Evolutionary conservation across 2,797 vertebrate species (phyloP), one percentile per base, ranked within the genome.

Genomic region (Ciconia nigra): DNA sequence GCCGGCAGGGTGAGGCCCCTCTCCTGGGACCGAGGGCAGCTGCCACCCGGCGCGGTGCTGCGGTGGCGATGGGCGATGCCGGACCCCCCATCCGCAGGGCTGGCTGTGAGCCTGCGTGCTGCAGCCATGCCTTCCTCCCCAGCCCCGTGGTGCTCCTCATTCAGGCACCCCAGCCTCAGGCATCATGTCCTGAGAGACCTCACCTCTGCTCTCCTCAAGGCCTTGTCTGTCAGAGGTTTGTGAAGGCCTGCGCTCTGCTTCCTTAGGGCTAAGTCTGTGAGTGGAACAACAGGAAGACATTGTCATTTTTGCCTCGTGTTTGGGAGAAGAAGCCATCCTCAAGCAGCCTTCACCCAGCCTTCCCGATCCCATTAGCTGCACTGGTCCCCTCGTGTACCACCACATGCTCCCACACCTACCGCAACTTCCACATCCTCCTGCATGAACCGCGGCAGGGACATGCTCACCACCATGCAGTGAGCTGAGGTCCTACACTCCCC

Each of bases 241-340:
- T 0, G 2, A 59, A 2, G 2, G 11, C 1, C 0, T 4, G 2
- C 31, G 39, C 6, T 3, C 9, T 2, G 3, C 5, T 0, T 13
- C 46, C 5, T 3, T n/a, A 2, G 2, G 22, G 5, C 2, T n/a
- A 25, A 33, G 22, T 1, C 10, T 33, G 5, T 11, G 61, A 2
- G 4, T 35, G 13, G n/a, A 86, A 42, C 11, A 65, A 46, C 16
- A 35, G 37, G 29, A 55, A 91, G 28, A 83, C 13, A 3, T 49
- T 78, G 17, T 51, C 12, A 20, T 20, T 72, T 76, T n/a, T 54
- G 42, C 35, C n/a, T 62, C 21, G 14, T 5, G 12, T 71, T 71
- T 86, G 41, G 51, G 51, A 74, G 37, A 72, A 78, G 58, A 31
- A 73, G 51, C 31, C 51, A 35, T 73, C 26, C 37, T 59, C 7